These are phyloP conservation scores for Lepidocyrtinus sp. DNA, from an alignment of 2,888 invertebrate genomes.

Conservation along the genomic window DNA sequence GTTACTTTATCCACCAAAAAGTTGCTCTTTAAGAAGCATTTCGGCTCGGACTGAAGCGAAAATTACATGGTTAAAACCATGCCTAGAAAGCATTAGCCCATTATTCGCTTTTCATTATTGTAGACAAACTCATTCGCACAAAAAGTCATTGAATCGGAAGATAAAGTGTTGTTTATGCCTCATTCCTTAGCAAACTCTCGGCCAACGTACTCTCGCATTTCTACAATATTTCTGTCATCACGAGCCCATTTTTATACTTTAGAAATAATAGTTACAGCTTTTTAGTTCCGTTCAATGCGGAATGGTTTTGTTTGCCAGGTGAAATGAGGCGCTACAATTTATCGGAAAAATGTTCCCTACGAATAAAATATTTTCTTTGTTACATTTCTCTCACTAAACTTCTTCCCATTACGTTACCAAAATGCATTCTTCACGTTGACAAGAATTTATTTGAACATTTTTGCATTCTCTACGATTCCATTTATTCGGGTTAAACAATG, in stretches of 20 bases:
- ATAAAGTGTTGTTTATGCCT: background rate
- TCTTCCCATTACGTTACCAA: background rate
- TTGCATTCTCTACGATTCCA: background rate
- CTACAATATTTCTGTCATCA: background rate
- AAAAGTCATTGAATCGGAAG: background rate
- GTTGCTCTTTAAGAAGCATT: background rate
- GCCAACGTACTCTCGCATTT: background rate
- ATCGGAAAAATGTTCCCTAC: background rate
- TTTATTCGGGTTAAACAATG: background rate
- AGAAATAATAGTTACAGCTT: too few relatives aligned
- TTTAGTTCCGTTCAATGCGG: background rate
- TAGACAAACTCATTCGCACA: background rate
- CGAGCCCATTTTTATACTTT: background rate
- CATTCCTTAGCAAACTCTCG: background rate
- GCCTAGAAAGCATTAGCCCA: background rate
- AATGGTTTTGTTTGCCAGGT: conserved; percentile 39
- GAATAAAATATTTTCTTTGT: background rate
- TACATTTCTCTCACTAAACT: background rate
- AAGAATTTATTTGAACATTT: background rate
- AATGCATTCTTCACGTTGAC: background rate
- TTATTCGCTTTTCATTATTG: background rate
- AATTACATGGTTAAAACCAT: background rate
- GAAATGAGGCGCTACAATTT: conserved; percentile 42
- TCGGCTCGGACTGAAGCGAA: background rate
- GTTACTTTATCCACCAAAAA: conserved; percentile 10